Conservation (phyloP, 2,888 invertebrate genomes). For the Mongoloraphidia duomilia region DNA sequence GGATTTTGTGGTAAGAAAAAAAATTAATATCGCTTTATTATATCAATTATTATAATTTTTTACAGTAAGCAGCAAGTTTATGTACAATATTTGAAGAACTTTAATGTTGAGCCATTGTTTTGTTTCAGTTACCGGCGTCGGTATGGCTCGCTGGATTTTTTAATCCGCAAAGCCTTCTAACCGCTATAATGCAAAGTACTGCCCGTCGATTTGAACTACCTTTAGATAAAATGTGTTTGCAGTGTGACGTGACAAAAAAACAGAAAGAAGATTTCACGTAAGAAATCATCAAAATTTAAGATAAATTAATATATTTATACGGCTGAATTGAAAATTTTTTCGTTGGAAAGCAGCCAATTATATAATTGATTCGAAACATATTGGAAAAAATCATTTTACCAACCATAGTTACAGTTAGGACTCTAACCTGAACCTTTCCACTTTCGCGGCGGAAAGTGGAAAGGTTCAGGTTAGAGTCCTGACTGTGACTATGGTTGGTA, state of each 20-base stretch:
- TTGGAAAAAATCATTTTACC: too few species aligned
- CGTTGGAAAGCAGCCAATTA: too few species aligned
- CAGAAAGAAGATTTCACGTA: constrained; percentile 89
- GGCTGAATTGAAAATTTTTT: too few species aligned
- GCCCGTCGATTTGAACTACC: constrained; percentile 85
- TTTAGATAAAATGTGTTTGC: constrained; percentile 91
- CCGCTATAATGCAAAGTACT: constrained; percentile 96
- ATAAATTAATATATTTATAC: too few species aligned
- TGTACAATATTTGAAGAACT: background rate
- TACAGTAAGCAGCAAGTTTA: background rate
- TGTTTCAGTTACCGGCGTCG: constrained; percentile 63
- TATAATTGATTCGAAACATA: too few species aligned
- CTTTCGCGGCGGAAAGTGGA: too few species aligned
- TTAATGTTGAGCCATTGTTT: background rate
- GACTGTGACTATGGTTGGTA: too few species aligned
- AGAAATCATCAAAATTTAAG: constrained; percentile 21
- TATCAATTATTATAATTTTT: background rate
- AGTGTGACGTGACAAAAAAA: constrained; percentile 95
- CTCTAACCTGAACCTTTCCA: too few species aligned
- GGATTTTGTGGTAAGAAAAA: constrained; percentile 66
- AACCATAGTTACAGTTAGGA: too few species aligned
- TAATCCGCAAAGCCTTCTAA: constrained; percentile 90
- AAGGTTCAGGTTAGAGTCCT: too few species aligned
- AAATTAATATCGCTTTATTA: constrained; percentile 1
- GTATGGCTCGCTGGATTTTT: constrained; percentile 98